A percentile compares a stretch with the other conserved stretches of the same genome.
Conservation (phyloP, 2,888 invertebrate genomes). For the Meteorus colon region DNA sequence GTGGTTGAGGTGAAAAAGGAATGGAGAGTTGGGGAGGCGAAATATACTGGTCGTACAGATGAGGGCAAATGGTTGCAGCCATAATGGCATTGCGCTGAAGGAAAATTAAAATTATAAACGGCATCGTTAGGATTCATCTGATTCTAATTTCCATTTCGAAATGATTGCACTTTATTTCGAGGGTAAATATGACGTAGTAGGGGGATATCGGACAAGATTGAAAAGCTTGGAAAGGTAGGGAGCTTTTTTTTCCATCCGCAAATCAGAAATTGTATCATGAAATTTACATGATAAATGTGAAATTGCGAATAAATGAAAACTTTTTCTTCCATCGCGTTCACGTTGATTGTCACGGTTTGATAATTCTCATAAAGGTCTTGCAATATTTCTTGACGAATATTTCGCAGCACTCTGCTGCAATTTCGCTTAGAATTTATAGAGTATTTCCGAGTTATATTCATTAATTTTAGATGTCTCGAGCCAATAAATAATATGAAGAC, state of each 20-base stretch:
- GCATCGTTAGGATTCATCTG: constrained; percentile 74
- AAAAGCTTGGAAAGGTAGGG: no score
- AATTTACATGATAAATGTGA: no score
- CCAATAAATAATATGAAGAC: constrained; percentile 72
- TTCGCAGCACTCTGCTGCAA: no score
- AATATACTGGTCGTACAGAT: not conserved
- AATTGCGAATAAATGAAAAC: no score
- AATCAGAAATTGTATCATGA: no score
- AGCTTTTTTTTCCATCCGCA: no score
- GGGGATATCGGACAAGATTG: no score
- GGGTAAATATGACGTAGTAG: constrained; percentile 37
- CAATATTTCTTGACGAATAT: no score
- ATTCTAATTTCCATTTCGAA: constrained; percentile 74
- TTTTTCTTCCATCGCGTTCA: no score
- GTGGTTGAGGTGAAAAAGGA: not conserved
- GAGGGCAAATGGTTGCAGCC: not conserved
- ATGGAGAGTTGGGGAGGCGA: not conserved
- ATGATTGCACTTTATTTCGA: constrained; percentile 73
- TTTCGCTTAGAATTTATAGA: not conserved
- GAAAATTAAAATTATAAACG: constrained; percentile 74
- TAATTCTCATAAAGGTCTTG: no score
- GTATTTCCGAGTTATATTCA: constrained; percentile 41
- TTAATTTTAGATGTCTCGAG: constrained; percentile 65
- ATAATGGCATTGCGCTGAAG: constrained; percentile 55
- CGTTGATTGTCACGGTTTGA: no score